Percentiles rank a stretch among this genome's conserved stretches.
Evolutionary conservation across 2,797 vertebrate genomes (phyloP).

Genomic region (Muscicapa comitata): DNA sequence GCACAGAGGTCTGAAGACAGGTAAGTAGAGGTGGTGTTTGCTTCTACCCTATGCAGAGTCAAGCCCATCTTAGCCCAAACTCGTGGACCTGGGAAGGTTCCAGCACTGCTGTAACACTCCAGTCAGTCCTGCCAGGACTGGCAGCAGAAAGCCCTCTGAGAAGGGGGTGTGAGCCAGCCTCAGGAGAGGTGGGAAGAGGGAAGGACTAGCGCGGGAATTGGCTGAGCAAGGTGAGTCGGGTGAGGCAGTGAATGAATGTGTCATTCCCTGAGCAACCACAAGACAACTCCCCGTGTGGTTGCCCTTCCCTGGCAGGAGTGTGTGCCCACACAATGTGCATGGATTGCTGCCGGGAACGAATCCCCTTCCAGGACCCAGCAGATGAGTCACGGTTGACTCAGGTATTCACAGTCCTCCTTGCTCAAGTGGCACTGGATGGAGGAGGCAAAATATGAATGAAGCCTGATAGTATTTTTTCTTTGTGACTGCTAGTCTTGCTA

Average conservation of each 20-base stretch:
- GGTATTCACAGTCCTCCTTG: neutral
- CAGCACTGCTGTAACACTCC: neutral
- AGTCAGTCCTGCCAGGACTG: neutral
- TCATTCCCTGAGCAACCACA: neutral
- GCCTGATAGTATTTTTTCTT: neutral
- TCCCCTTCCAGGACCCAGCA: neutral
- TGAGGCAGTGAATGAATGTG: neutral
- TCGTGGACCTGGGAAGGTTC: neutral
- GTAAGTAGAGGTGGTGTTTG: neutral
- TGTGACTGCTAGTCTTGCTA: neutral
- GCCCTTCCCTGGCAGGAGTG: neutral
- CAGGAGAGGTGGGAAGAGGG: neutral
- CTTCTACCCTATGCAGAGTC: neutral
- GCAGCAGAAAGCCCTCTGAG: neutral
- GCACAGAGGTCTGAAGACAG: neutral
- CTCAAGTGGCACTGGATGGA: neutral
- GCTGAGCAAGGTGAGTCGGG: fast-evolving
- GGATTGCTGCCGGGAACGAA: neutral
- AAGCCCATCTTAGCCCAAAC: neutral
- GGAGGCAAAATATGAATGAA: neutral
- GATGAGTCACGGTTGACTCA: neutral
- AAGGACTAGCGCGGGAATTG: neutral
- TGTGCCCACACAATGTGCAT: neutral
- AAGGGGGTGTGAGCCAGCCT: neutral
- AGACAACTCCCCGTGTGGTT: neutral